phyloP scores from a whole-genome alignment of 2,113 vertebrate species.

The Festucalex cinctus region DNA sequence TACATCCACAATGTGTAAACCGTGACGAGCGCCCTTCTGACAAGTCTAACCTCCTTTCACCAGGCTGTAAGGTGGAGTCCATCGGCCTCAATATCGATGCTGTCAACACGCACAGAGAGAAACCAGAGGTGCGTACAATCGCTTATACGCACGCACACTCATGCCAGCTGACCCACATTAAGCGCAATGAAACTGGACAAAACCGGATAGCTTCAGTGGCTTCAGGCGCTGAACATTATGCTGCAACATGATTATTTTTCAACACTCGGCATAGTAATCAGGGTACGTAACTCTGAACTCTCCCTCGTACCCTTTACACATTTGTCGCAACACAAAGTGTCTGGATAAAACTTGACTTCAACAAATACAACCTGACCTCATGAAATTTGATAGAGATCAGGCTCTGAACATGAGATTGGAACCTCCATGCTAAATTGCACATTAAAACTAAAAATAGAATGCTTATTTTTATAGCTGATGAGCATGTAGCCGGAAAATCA shows the following conservation, averaged over 20 bases:
- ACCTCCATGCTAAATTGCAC: background rate
- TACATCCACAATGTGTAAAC: background rate
- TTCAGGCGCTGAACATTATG: background rate
- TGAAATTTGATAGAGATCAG: background rate
- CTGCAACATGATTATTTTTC: background rate
- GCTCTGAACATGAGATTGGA: background rate
- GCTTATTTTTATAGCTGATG: background rate
- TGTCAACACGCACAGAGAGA: constrained; percentile 93
- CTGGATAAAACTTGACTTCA: background rate
- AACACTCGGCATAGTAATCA: background rate
- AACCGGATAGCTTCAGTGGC: background rate
- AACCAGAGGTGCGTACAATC: constrained; percentile 82
- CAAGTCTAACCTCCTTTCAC: background rate
- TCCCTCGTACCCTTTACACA: background rate
- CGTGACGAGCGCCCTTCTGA: background rate
- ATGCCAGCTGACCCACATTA: background rate
- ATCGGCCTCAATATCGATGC: constrained; percentile 89
- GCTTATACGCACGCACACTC: background rate
- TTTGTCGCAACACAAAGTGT: background rate
- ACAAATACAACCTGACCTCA: background rate
- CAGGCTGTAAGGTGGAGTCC: constrained; percentile 95
- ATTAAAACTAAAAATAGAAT: too few relatives aligned
- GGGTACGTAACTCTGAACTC: background rate
- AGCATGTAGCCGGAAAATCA: background rate
- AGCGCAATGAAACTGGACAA: background rate